Evolutionary conservation across 2,113 vertebrate species (phyloP).

Genomic region (Corvus hawaiiensis): DNA sequence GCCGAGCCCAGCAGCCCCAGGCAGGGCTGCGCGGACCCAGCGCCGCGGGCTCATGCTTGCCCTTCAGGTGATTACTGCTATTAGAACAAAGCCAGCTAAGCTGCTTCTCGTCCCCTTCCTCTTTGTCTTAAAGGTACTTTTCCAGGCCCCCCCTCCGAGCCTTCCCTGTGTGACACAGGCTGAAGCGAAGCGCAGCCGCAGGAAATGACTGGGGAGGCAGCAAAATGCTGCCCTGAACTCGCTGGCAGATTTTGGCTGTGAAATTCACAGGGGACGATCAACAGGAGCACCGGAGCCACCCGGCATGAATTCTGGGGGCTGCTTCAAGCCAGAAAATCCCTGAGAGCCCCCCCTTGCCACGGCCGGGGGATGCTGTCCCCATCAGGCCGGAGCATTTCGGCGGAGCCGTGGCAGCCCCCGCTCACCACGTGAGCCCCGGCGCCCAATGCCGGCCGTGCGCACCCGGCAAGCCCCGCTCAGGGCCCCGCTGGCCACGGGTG

Average conservation of each 20-base stretch:
- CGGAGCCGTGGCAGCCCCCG: rapidly evolving
- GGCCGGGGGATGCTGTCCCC: background rate
- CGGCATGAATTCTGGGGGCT: rapidly evolving
- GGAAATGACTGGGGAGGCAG: background rate
- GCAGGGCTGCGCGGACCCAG: background rate
- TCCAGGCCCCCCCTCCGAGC: background rate
- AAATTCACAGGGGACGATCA: background rate
- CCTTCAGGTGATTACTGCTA: slow-evolving; percentile 3
- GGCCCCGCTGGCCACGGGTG: background rate
- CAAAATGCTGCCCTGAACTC: background rate
- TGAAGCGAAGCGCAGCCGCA: background rate
- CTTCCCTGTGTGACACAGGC: background rate
- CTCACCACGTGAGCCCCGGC: background rate
- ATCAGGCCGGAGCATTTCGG: rapidly evolving
- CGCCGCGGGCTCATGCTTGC: background rate
- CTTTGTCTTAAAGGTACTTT: slow-evolving; percentile 9
- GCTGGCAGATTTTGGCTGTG: background rate
- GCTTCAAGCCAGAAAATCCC: background rate
- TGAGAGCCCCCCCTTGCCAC: rapidly evolving
- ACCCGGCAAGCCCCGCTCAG: rapidly evolving
- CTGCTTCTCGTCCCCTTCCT: slow-evolving; percentile 17
- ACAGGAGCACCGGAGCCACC: background rate
- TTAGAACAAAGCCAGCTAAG: slow-evolving; percentile 42
- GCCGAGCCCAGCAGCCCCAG: background rate
- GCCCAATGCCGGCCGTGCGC: background rate